Evolutionary conservation across 30 jellyfish, hydroid and myxozoan species (phyloP).

Genomic region (Hydra vulgaris): DNA sequence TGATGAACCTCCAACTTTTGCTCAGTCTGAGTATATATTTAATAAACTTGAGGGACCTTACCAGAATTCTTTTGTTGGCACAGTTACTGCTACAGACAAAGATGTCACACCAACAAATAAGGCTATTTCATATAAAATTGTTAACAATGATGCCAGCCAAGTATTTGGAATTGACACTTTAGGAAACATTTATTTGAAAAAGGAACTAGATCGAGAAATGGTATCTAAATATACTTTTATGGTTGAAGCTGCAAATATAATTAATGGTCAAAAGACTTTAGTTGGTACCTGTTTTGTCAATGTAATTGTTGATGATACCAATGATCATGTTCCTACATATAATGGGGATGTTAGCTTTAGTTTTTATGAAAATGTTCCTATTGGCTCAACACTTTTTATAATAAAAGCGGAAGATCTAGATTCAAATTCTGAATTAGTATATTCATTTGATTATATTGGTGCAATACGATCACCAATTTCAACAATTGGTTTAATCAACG

Average conservation of each 20-base stretch:
- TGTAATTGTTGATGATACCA: slow-evolving; percentile 39
- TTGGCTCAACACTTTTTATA: slow-evolving; percentile 10
- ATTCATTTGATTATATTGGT: slow-evolving; percentile 12
- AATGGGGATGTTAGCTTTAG: slow-evolving; percentile 30
- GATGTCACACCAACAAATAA: slow-evolving; percentile 41
- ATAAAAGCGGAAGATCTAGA: slow-evolving; percentile 70
- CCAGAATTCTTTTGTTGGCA: slow-evolving; percentile 28
- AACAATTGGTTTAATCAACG: neutral
- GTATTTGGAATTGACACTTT: neutral
- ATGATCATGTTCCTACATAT: slow-evolving; percentile 67
- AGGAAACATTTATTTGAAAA: slow-evolving; percentile 45
- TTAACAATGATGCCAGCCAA: slow-evolving; percentile 39
- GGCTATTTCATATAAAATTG: slow-evolving; percentile 31
- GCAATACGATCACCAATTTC: neutral
- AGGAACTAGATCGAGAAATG: slow-evolving; percentile 51
- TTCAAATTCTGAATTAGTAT: slow-evolving; percentile 45
- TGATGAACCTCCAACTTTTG: slow-evolving; percentile 67
- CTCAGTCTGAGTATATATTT: slow-evolving; percentile 24
- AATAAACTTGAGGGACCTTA: slow-evolving; percentile 39
- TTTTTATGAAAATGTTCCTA: slow-evolving; percentile 15
- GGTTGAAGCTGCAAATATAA: slow-evolving; percentile 31
- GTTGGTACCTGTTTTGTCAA: slow-evolving; percentile 16
- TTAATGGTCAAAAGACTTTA: slow-evolving; percentile 6
- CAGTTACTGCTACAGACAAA: slow-evolving; percentile 40
- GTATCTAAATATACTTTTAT: slow-evolving; percentile 4